Evolutionary conservation across 2,797 vertebrate species (phyloP), one percentile per base, ranked within the genome.

Genomic region (Falco peregrinus): DNA sequence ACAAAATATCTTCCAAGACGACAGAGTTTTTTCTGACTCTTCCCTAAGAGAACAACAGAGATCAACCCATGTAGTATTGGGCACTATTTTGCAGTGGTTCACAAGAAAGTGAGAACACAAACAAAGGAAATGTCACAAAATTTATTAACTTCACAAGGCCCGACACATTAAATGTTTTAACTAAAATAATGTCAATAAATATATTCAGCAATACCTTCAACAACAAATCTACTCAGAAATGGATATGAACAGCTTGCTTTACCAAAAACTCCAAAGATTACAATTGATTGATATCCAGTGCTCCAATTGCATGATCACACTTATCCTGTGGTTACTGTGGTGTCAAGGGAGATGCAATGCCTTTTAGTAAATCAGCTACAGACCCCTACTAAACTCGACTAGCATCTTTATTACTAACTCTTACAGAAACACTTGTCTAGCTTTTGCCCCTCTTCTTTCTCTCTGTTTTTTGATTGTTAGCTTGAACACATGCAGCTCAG

Each of bases 261-360:
- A 61, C 22, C 41, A 61, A 69, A 16, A 37, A 6, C 7, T 77
- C 24, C 20, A 35, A 16, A 1, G 1, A 70, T 10, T 8, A 26
- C 29, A 78, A 75, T 11, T 17, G 81, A 54, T 15, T 11, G 39
- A 25, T 3, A 18, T 10, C 17, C 43, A 53, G 37, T 0, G 37
- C 24, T 56, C 6, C 0, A 24, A 21, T 3, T 1, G 0, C 15
- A 21, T 0, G 1, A 39, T 31, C 41, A 43, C 45, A 3, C 29
- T 26, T 51, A 53, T 48, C 2, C 51, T n/a, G 61, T 20, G 35
- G 57, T 17, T 48, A 6, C 1, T 39, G 68, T 15, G 17, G 43
- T 63, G 39, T 45, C 77, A 54, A 79, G 33, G 39, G 50, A 33
- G 19, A 68, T 29, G 53, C 43, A 59, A 10, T 3, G 10, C 21